Base-by-base conservation (phyloP, 1,140 invertebrate species). In the Leptinotarsa defecta region DNA sequence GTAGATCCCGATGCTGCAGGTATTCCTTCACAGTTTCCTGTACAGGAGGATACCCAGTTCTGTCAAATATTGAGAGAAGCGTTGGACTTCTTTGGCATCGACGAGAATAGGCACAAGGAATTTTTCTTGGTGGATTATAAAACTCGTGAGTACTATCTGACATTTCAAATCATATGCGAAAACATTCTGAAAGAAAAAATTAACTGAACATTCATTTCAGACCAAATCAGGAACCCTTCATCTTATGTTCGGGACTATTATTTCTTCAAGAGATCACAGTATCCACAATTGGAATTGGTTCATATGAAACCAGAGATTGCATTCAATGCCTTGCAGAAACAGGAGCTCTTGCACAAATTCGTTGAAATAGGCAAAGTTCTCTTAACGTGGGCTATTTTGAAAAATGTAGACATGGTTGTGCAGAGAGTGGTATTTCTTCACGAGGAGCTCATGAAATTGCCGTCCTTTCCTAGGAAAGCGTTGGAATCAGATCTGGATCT, bases 1-100 rank as follows among this genome's bases (percentile, higher is more conserved):
- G 17, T 83, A 92, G 93, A 95, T 86, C 91, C 92, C 77, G 93
- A 97, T 82, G 94, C 94, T 80, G 94, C 95, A 76, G 95, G 95
- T 75, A 99, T 99, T 82, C 98, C 98, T 4, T 98, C 97, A 0
- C 97, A 99, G 84, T 98, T 99, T 88, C 96, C 97, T 0, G 95
- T 99, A 24, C 96, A 98, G 88, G 98, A 99, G 89, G 98, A 99
- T 81, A 99, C 98, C 0, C 96, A 99, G 82, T 99, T 99, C 86
- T 94, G 92, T 82, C 95, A 98, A 84, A 95, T 99, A 83, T 88
- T 99, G 13, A 91, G 95, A 78, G 98, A 99, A 86, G 96, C 96
- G 62, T 88, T 99, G 13, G 98, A 99, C 81, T 99, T 98, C 87
- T 99, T 99, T 86, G 94, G 96, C 48, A 98, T 99, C 77, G 94